phyloP scores from a whole-genome alignment of 2,888 invertebrate species.

The Ceratothoa steindachneri region DNA sequence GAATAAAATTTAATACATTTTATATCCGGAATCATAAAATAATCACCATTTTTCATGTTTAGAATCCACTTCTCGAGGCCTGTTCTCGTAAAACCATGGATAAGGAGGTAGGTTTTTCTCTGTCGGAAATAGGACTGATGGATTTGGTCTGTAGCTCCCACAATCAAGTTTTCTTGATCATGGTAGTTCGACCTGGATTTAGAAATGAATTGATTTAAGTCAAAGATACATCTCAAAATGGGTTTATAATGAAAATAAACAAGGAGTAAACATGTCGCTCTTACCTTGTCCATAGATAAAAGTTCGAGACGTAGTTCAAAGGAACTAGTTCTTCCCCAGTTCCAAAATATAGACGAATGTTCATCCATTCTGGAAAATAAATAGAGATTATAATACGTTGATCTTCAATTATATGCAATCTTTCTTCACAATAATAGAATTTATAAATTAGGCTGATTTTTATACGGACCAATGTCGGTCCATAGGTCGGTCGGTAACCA shows the following conservation, averaged over 20 bases:
- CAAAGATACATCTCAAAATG: too few relatives aligned
- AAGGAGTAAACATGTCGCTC: too few relatives aligned
- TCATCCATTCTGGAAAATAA: slow-evolving; percentile 1
- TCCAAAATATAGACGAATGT: not conserved
- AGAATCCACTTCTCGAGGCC: slow-evolving; percentile 32
- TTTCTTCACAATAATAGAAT: too few relatives aligned
- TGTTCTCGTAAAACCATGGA: slow-evolving; percentile 36
- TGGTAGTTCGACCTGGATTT: not conserved
- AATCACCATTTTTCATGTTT: slow-evolving; percentile 32
- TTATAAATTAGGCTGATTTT: too few relatives aligned
- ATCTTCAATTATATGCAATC: too few relatives aligned
- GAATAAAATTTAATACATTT: not conserved
- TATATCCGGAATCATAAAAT: not conserved
- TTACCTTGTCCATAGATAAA: slow-evolving; percentile 9
- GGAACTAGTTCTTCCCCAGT: not conserved
- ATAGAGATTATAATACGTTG: not conserved
- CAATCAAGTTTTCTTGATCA: not conserved
- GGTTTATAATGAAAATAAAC: too few relatives aligned
- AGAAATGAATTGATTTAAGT: too few relatives aligned
- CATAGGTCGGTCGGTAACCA: too few relatives aligned
- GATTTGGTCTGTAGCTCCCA: not conserved
- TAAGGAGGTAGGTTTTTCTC: slow-evolving; percentile 31
- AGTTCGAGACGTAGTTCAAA: not conserved
- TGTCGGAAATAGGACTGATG: not conserved
- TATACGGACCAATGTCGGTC: too few relatives aligned